A percentile compares a stretch with the other conserved stretches of the same genome.
These are phyloP conservation scores for Galeruca laticollis DNA, from an alignment of 2,888 invertebrate genomes.

Conservation along the genomic window DNA sequence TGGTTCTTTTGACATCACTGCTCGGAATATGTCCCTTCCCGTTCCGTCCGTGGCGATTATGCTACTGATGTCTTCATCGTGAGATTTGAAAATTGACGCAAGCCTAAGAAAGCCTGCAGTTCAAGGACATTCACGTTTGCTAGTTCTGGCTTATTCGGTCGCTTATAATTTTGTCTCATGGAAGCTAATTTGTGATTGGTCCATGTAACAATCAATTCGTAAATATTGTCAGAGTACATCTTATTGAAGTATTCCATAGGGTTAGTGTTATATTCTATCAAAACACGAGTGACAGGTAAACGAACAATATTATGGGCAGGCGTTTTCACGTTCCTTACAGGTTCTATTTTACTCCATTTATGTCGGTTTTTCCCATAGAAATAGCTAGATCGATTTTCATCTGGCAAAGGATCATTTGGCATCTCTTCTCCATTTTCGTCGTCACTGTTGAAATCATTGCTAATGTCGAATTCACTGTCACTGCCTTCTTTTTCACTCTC, in stretches of 20 bases:
- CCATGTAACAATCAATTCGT: too few relatives aligned
- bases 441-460: background rate
- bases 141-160: too few relatives aligned
- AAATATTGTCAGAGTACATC: background rate
- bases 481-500: constrained; percentile 3
- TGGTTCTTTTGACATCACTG: too few relatives aligned
- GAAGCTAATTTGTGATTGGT: too few relatives aligned
- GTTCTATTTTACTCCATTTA: constrained; percentile 11
- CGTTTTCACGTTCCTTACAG: background rate
- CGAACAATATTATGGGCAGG: background rate
- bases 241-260: constrained; percentile 10
- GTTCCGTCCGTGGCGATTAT: too few relatives aligned
- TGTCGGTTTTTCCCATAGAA: background rate
- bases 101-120: too few relatives aligned
- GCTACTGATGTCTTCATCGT: too few relatives aligned
- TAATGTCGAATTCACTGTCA: constrained; percentile 8
- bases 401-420: constrained; percentile 3
- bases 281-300: background rate
- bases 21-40: too few relatives aligned
- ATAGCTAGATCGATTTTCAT: background rate
- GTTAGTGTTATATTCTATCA: background rate
- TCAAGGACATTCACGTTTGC: too few relatives aligned
- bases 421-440: constrained; percentile 4
- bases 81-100: too few relatives aligned
- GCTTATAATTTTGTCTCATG: too few relatives aligned